Evolutionary conservation across 2,888 invertebrate genomes (phyloP), one percentile per base, ranked within the genome.

Genomic region (Azorinus chamasolen): DNA sequence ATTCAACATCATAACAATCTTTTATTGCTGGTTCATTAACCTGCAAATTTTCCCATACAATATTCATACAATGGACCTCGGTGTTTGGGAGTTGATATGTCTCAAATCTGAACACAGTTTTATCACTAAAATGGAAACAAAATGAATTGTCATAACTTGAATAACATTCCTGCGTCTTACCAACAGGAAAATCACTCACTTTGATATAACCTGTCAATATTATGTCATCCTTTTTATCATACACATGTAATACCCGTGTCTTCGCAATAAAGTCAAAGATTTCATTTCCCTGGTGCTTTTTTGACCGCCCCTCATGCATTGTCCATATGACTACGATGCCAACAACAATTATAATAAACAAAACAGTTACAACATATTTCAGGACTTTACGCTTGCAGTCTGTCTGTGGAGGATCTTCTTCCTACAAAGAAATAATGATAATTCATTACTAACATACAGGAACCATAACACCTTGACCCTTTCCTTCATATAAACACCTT

Each of bases 321-420:
- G 82, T 76, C 86, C 86, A 86, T 16, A 86, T 80, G 5, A 83
- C 79, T 41, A 86, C 73, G 18, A 84, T 77, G 16, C 84, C 86
- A n/a, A 86, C 75, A n/a, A 83, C 83, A 53, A 86, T 86, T 4
- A 84, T 37, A 41, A 86, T 72, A 57, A 86, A 84, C 63, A 86
- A 76, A 0, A 79, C 41, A 4, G 84, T 84, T 10, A 86, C 84
- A 50, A 80, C 75, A 24, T 80, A 79, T 63, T 80, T 84, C 14
- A 86, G 70, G 10, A 77, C 59, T 72, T 80, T 80, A 50, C 69
- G 74, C 59, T 79, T 82, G 25, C 80, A 82, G 27, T 78, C 65
- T 22, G 79, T 63, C 54, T 72, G 65, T 24, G 75, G 78, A 16
- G 73, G 25, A 4, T 79, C 76, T 22, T 83, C 71, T 51, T 83